These are phyloP conservation scores for Acronicta aceris DNA, from an alignment of 2,888 invertebrate species.

Conservation along the genomic window DNA sequence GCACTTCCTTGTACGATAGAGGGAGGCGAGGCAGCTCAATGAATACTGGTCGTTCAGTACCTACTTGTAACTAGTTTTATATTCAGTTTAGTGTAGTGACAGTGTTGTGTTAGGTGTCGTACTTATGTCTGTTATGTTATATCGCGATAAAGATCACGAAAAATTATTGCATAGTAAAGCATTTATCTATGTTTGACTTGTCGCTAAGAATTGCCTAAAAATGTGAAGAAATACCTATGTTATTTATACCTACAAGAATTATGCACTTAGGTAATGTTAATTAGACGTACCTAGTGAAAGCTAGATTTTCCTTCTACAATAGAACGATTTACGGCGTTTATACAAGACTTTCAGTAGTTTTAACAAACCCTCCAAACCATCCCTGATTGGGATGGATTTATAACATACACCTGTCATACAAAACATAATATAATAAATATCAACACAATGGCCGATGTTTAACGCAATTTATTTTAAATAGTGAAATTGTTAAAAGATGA, in stretches of 20 bases:
- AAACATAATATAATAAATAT: conserved; percentile 7
- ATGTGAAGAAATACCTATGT: too few species aligned
- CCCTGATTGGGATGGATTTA: too few species aligned
- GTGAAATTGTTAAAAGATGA: conserved; percentile 5
- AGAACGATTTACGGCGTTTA: too few species aligned
- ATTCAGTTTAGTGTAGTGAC: conserved; percentile 75
- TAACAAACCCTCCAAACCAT: too few species aligned
- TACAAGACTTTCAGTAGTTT: too few species aligned
- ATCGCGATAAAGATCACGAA: conserved; percentile 36
- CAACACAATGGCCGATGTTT: not conserved
- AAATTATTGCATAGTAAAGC: conserved; percentile 17
- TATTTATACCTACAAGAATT: too few species aligned
- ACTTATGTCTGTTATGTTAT: conserved; percentile 43
- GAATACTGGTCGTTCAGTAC: conserved; percentile 60
- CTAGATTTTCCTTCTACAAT: too few species aligned
- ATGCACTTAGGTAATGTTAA: too few species aligned
- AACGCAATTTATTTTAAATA: not conserved
- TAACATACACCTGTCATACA: conserved; percentile 35
- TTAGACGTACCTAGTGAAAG: not conserved
- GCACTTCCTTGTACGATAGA: conserved; percentile 20
- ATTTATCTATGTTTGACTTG: conserved; percentile 16
- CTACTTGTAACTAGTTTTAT: conserved; percentile 78
- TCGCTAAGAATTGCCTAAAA: not conserved
- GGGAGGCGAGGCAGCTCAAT: conserved; percentile 53
- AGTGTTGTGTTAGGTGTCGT: conserved; percentile 66